These are phyloP conservation scores for Eupeodes luniger DNA, from an alignment of 2,888 invertebrate genomes.

Conservation along the genomic window DNA sequence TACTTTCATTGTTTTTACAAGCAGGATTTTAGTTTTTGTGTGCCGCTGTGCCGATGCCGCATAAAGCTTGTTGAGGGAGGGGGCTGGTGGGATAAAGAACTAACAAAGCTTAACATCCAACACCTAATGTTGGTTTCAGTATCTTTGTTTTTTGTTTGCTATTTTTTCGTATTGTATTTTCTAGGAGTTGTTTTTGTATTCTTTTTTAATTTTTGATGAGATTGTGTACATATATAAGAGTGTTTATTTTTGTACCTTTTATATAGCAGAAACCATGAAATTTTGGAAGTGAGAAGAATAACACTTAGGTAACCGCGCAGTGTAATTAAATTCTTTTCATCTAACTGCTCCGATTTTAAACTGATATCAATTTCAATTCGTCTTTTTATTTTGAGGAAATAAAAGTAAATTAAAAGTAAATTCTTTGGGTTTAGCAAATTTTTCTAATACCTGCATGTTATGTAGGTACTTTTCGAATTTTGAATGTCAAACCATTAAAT, in stretches of 20 bases:
- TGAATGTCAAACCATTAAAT: too few relatives aligned
- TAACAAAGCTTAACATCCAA: slow-evolving; percentile 67
- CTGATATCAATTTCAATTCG: neutral
- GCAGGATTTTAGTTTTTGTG: slow-evolving; percentile 41
- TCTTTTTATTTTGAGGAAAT: too few relatives aligned
- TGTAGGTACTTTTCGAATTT: too few relatives aligned
- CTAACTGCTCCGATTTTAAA: neutral
- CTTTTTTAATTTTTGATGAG: neutral
- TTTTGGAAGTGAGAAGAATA: slow-evolving; percentile 29
- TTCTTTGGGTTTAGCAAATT: too few relatives aligned
- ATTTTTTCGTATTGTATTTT: slow-evolving; percentile 23
- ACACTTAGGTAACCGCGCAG: slow-evolving; percentile 27
- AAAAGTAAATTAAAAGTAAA: too few relatives aligned
- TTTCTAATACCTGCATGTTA: too few relatives aligned
- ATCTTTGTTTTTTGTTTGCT: slow-evolving; percentile 6
- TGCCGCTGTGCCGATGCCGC: slow-evolving; percentile 17
- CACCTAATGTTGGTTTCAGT: slow-evolving; percentile 65
- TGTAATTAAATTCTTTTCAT: slow-evolving; percentile 53
- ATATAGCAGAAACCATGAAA: slow-evolving; percentile 26
- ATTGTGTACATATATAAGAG: neutral
- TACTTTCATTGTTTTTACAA: slow-evolving; percentile 16
- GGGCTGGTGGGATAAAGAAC: neutral
- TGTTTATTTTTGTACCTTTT: slow-evolving; percentile 4
- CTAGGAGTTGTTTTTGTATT: slow-evolving; percentile 7
- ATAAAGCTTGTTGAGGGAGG: neutral